phyloP scores from a whole-genome alignment of 2,888 invertebrate genomes.

The Rhabditoides inermis region DNA sequence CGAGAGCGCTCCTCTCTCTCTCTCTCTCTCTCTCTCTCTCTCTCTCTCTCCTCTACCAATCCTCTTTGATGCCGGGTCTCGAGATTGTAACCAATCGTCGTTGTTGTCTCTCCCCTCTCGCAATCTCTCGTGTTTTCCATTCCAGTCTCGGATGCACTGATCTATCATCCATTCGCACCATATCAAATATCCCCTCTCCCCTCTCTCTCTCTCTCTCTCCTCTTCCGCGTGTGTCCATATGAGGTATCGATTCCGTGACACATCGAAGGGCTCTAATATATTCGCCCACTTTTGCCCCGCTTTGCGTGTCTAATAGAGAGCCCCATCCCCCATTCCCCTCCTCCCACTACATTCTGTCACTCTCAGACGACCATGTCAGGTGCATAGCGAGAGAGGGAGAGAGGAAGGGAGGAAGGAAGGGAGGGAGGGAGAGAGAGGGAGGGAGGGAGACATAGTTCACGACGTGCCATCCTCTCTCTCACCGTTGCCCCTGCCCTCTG shows the following conservation, averaged over 20 bases:
- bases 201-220: not conserved
- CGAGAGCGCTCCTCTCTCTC: slow-evolving; percentile 3
- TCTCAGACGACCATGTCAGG: not conserved
- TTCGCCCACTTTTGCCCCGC: not conserved
- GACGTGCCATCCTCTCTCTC: too few species aligned
- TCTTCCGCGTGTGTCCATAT: not conserved
- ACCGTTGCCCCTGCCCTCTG: too few species aligned
- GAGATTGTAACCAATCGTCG: too few species aligned
- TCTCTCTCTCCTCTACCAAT: slow-evolving; percentile 7
- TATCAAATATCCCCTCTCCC: slow-evolving; percentile 1
- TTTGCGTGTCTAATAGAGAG: not conserved
- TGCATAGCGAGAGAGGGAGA: not conserved
- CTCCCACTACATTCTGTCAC: not conserved
- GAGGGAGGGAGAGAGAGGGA: too few species aligned
- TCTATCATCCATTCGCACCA: not conserved
- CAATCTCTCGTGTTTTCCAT: not conserved
- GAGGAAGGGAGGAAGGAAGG: too few species aligned
- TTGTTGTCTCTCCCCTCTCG: slow-evolving; percentile 6
- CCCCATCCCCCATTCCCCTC: not conserved
- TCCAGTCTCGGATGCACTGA: not conserved
- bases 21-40: slow-evolving; percentile 8
- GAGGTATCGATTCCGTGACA: slow-evolving; percentile 1
- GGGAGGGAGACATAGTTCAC: slow-evolving; percentile 4
- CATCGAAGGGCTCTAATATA: not conserved
- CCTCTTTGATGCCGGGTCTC: slow-evolving; percentile 6